Evolutionary conservation across 2,113 vertebrate species (phyloP).

Genomic region (Halcyon senegalensis): DNA sequence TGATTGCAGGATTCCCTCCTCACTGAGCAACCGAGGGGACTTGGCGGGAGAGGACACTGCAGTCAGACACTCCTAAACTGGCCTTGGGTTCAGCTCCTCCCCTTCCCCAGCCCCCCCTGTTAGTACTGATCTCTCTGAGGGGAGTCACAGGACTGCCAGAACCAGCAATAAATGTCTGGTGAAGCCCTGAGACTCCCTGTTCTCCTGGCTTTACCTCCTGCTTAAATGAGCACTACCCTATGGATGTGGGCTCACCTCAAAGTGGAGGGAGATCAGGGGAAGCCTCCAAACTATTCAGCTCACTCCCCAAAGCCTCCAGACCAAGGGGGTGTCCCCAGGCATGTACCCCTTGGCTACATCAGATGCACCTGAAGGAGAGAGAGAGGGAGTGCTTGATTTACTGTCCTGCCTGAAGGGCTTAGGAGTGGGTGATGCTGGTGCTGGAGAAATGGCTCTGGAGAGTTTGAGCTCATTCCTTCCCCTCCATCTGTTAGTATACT

Average conservation of each 20-base stretch:
- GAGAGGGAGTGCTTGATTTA: constrained; percentile 14
- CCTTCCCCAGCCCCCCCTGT: neutral
- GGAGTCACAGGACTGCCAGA: constrained; percentile 10
- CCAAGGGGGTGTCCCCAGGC: neutral
- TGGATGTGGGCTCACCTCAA: constrained; percentile 35
- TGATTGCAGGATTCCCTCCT: constrained; percentile 59
- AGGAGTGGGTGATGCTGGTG: constrained; percentile 24
- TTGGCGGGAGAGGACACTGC: constrained; percentile 31
- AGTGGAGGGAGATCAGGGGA: constrained; percentile 20
- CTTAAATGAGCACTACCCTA: constrained; percentile 40
- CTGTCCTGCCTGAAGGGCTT: neutral
- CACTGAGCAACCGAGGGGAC: constrained; percentile 49
- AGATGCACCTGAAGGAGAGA: constrained; percentile 54
- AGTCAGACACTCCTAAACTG: constrained; percentile 34
- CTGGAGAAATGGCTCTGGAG: constrained; percentile 55
- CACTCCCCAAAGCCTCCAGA: constrained; percentile 37
- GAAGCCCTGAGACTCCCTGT: neutral
- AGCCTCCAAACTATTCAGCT: constrained; percentile 4
- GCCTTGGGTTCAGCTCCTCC: constrained; percentile 47
- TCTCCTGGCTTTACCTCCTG: constrained; percentile 44
- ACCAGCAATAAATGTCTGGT: constrained; percentile 16
- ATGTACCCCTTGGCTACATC: constrained; percentile 5
- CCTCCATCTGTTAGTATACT: constrained; percentile 46
- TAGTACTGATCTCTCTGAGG: constrained; percentile 36
- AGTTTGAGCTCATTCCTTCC: constrained; percentile 57